A percentile compares a stretch with the other conserved stretches of the same genome.
These are phyloP conservation scores for Danio choprae DNA, from an alignment of 2,797 vertebrate genomes.

Conservation along the genomic window DNA sequence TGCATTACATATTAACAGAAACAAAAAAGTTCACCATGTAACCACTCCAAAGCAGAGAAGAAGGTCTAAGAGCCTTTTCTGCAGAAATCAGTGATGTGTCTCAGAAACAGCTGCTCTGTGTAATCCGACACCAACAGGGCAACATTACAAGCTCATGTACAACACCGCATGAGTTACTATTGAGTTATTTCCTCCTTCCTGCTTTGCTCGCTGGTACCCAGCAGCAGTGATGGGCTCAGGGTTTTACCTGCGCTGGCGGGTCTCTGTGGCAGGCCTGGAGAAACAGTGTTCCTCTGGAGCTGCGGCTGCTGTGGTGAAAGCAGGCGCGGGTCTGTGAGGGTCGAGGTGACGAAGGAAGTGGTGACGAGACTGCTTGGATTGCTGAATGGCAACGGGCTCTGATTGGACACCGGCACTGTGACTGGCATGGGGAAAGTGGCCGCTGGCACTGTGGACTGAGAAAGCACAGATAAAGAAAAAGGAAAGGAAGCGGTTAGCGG, in stretches of 20 bases:
- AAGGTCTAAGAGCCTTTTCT: conserved; percentile 9
- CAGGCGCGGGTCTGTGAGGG: conserved; percentile 92
- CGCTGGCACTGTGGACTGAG: conserved; percentile 90
- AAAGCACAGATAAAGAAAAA: conserved; percentile 58
- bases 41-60: background rate
- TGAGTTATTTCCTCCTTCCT: conserved; percentile 10
- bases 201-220: background rate
- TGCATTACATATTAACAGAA: no score
- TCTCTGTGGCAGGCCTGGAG: conserved; percentile 92
- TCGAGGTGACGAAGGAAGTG: conserved; percentile 91
- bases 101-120: conserved; percentile 22
- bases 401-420: conserved; percentile 94
- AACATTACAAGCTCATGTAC: conserved; percentile 25
- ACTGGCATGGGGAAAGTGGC: conserved; percentile 97
- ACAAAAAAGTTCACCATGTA: background rate
- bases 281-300: conserved; percentile 92
- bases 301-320: conserved; percentile 91
- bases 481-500: conserved; percentile 55
- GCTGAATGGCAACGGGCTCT: conserved; percentile 93
- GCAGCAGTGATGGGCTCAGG: background rate
- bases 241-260: conserved; percentile 91
- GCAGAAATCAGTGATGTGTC: conserved; percentile 41
- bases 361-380: conserved; percentile 90
- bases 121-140: conserved; percentile 35
- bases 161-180: conserved; percentile 3